Evolutionary conservation across 1,140 invertebrate species (phyloP).

Genomic region (Augochlora pura): DNA sequence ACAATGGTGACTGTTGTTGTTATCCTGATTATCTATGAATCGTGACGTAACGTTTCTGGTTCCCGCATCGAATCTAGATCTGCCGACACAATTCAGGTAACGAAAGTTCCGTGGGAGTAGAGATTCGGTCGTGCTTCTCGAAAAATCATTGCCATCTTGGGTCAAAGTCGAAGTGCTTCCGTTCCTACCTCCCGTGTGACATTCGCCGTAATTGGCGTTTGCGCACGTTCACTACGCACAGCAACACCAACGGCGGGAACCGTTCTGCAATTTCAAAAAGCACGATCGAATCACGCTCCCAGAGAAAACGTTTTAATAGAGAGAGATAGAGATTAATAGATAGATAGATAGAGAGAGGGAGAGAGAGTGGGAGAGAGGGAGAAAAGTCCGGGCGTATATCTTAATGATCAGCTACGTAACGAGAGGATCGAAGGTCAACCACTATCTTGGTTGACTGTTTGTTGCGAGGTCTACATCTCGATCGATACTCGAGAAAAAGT

Average conservation of each 20-base stretch:
- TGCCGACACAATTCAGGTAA: conserved; percentile 13
- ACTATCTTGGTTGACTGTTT: conserved; percentile 47
- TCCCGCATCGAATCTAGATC: not conserved
- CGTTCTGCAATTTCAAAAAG: conserved; percentile 37
- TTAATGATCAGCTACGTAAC: conserved; percentile 33
- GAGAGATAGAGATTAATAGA: no score
- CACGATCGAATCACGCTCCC: not conserved
- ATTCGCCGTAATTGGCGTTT: not conserved
- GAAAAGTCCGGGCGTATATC: conserved; percentile 1
- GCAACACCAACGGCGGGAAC: conserved; percentile 36
- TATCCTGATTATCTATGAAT: conserved; percentile 14
- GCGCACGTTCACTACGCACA: not conserved
- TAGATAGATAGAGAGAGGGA: no score
- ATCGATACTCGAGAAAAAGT: not conserved
- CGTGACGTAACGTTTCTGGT: not conserved
- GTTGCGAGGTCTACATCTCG: conserved; percentile 1
- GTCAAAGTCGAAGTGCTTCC: not conserved
- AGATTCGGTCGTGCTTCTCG: not conserved
- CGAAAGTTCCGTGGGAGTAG: not conserved
- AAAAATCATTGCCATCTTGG: conserved; percentile 9
- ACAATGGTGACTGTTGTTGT: conserved; percentile 44
- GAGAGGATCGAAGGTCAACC: conserved; percentile 43
- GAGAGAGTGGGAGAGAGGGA: no score
- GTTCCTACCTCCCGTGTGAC: not conserved
- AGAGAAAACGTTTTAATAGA: not conserved